These are phyloP conservation scores for Epicauta chinensis DNA, from an alignment of 1,140 invertebrate species.

Conservation along the genomic window DNA sequence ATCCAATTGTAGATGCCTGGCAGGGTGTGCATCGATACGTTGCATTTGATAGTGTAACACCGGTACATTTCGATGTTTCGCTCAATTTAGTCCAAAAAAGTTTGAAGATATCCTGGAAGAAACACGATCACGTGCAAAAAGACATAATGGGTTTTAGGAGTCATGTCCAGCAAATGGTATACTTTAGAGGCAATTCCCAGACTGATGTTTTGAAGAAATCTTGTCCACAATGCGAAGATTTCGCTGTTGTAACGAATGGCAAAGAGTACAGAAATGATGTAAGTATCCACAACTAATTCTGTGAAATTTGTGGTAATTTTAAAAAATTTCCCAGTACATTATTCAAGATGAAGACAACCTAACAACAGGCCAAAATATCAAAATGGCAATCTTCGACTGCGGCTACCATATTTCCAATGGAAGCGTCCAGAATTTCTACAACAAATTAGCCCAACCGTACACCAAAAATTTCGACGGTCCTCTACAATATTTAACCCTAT, in stretches of 20 bases:
- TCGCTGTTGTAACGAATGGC: constrained; percentile 32
- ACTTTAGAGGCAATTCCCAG: constrained; percentile 33
- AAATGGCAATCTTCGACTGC: no score
- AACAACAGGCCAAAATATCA: constrained; percentile 30
- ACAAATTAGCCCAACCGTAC: neutral
- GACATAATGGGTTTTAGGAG: constrained; percentile 32
- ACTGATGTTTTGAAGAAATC: constrained; percentile 31
- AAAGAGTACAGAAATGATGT: constrained; percentile 32
- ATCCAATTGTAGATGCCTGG: constrained; percentile 28
- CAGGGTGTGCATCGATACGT: constrained; percentile 34
- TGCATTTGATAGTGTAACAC: constrained; percentile 31
- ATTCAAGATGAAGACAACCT: constrained; percentile 25
- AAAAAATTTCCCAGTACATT: constrained; percentile 23
- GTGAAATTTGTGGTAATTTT: neutral
- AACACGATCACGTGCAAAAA: constrained; percentile 29
- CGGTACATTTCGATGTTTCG: constrained; percentile 32
- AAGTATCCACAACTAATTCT: constrained; percentile 15
- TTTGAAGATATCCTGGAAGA: constrained; percentile 35
- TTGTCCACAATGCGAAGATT: constrained; percentile 34
- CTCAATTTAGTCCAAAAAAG: constrained; percentile 31
- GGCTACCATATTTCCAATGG: no score
- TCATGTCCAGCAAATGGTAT: constrained; percentile 34
- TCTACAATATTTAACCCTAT: neutral
- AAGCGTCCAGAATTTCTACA: no score
- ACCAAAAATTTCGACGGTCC: constrained; percentile 2